Conservation (phyloP, 2,113 vertebrate species). For the Holacanthus passer region DNA sequence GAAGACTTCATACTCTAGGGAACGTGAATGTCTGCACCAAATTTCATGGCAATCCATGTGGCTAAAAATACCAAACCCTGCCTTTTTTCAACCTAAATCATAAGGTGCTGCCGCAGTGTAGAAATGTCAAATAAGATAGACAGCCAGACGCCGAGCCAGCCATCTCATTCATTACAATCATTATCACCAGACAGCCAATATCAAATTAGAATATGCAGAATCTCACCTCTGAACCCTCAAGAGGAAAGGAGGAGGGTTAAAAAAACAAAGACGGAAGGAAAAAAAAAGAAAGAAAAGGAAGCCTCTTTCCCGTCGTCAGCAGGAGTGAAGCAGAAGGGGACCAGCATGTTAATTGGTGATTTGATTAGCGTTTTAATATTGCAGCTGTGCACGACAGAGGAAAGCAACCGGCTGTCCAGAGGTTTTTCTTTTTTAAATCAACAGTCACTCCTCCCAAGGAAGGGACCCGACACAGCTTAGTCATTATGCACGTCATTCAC, state of each 20-base stretch:
- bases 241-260: constrained; percentile 29
- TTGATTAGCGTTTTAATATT: constrained; percentile 83
- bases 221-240: constrained; percentile 54
- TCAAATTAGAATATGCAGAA: constrained; percentile 64
- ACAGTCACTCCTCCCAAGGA: constrained; percentile 31
- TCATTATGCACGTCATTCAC: constrained; percentile 33
- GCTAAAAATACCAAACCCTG: not conserved
- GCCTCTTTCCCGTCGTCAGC: constrained; percentile 72
- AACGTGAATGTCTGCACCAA: not conserved
- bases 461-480: not conserved
- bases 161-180: constrained; percentile 54
- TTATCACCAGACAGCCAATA: constrained; percentile 41
- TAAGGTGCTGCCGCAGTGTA: not conserved
- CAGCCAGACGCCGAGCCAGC: constrained; percentile 34
- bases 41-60: not conserved
- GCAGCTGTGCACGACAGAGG: constrained; percentile 75
- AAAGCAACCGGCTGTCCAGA: constrained; percentile 45
- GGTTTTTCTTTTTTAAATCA: constrained; percentile 47
- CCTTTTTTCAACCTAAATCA: not conserved
- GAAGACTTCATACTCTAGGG: not conserved
- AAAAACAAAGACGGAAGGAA: constrained; percentile 41
- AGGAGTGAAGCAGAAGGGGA: constrained; percentile 71
- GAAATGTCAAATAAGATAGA: constrained; percentile 27
- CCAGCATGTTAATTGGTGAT: constrained; percentile 81
- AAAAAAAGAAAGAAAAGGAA: constrained; percentile 51